Percentiles rank a stretch among this genome's conserved stretches.
Evolutionary conservation across 2,888 invertebrate species (phyloP).

Genomic region (Acanthoscelides obtectus): DNA sequence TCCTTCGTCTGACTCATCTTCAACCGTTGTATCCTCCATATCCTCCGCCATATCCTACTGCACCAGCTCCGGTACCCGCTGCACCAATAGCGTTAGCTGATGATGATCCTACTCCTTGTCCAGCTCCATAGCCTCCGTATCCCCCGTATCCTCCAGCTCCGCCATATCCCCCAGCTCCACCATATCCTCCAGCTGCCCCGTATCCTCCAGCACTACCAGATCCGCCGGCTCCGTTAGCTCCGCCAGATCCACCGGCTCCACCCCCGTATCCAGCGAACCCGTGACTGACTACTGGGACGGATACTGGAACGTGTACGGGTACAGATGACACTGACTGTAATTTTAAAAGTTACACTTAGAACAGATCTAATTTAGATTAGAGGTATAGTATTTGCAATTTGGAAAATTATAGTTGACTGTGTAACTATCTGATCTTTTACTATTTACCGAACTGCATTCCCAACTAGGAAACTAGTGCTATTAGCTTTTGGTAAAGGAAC

Average conservation of each 20-base stretch:
- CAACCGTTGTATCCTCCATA: slow-evolving; percentile 3
- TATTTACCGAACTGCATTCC: no score
- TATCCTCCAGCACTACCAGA: neutral
- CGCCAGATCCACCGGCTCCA: neutral
- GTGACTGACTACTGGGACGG: neutral
- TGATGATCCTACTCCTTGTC: neutral
- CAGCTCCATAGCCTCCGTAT: neutral
- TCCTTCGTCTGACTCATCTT: neutral
- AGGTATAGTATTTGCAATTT: no score
- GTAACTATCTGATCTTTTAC: no score
- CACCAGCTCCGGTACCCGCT: neutral
- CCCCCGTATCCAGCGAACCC: neutral
- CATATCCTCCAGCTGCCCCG: neutral
- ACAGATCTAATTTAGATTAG: no score
- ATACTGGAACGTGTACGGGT: neutral
- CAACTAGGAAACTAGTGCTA: no score
- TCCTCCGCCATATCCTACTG: slow-evolving; percentile 1
- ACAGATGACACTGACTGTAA: slow-evolving; percentile 1
- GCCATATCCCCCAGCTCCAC: neutral
- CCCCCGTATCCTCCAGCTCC: neutral
- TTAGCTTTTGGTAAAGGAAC: no score
- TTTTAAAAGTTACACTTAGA: no score
- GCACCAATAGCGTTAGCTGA: neutral
- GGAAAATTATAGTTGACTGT: no score
- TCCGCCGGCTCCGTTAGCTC: neutral